These are phyloP conservation scores for Notolabrus celidotus DNA, from an alignment of 2,797 vertebrate species.

Conservation along the genomic window DNA sequence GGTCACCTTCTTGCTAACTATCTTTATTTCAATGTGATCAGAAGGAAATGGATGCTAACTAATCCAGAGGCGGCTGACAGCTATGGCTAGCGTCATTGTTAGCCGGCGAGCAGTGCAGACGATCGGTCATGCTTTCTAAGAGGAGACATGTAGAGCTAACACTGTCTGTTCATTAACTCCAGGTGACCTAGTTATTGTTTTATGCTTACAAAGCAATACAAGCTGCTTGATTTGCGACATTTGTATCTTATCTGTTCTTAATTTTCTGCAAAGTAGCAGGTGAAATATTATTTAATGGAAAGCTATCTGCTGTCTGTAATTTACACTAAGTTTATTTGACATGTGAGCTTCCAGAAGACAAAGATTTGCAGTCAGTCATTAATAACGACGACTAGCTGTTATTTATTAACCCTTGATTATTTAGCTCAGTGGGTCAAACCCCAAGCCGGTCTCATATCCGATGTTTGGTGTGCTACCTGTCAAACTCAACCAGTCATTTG, in stretches of 20 bases:
- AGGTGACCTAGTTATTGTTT: neutral
- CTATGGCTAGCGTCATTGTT: conserved; percentile 68
- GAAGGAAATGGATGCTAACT: conserved; percentile 12
- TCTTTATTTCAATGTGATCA: neutral
- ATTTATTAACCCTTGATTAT: neutral
- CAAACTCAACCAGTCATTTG: neutral
- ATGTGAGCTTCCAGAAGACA: neutral
- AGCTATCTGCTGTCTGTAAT: neutral
- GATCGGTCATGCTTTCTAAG: conserved; percentile 22
- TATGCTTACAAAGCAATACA: neutral
- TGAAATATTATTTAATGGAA: neutral
- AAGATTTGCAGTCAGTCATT: neutral
- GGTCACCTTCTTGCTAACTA: neutral
- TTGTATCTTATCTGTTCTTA: neutral
- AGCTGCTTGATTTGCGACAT: neutral
- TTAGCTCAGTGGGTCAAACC: neutral
- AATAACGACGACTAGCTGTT: too few species aligned
- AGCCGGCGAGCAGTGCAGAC: conserved; percentile 46
- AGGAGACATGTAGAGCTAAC: conserved; percentile 20
- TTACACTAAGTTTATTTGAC: neutral
- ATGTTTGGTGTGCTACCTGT: neutral
- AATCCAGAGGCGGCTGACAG: conserved; percentile 11
- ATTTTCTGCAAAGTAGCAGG: conserved; percentile 24
- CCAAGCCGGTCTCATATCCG: neutral
- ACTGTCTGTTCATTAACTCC: neutral